phyloP scores from a whole-genome alignment of 1,140 invertebrate species.

The Trichogramma pretiosum region DNA sequence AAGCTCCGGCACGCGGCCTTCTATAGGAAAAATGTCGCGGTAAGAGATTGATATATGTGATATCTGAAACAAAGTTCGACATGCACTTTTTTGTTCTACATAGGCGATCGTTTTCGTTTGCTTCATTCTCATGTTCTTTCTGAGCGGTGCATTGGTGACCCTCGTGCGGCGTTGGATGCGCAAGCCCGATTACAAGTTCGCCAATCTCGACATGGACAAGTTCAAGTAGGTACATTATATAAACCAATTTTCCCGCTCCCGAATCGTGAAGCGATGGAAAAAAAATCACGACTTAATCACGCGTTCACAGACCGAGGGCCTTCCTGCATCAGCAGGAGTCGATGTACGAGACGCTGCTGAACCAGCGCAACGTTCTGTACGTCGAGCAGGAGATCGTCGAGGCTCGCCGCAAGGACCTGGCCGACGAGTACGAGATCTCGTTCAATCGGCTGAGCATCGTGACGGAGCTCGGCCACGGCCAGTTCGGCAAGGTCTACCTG shows the following conservation, averaged over 20 bases:
- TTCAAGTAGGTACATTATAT: no score
- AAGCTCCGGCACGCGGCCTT: conserved; percentile 4
- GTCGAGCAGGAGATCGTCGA: conserved; percentile 42
- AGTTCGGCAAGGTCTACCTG: conserved; percentile 65
- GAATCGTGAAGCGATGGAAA: no score
- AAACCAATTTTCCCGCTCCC: no score
- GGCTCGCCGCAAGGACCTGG: conserved; percentile 21
- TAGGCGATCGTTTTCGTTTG: conserved; percentile 10
- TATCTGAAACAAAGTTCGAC: neutral
- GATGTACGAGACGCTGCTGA: conserved; percentile 25
- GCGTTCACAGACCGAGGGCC: no score
- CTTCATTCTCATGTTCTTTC: conserved; percentile 2
- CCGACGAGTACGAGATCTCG: conserved; percentile 50
- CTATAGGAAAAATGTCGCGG: conserved; percentile 3
- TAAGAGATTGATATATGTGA: conserved; percentile 1
- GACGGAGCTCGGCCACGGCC: conserved; percentile 59
- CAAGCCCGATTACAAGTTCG: conserved; percentile 15
- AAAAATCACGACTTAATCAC: no score
- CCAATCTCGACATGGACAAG: no score
- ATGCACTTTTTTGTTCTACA: conserved; percentile 10
- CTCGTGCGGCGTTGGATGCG: conserved; percentile 12
- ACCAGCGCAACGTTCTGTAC: conserved; percentile 40
- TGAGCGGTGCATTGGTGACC: neutral
- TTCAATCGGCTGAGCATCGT: conserved; percentile 48
- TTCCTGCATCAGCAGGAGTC: no score